A percentile compares a stretch with the other conserved stretches of the same genome.
Evolutionary conservation across 1,140 invertebrate genomes (phyloP).

Genomic region (Papilio glaucus): DNA sequence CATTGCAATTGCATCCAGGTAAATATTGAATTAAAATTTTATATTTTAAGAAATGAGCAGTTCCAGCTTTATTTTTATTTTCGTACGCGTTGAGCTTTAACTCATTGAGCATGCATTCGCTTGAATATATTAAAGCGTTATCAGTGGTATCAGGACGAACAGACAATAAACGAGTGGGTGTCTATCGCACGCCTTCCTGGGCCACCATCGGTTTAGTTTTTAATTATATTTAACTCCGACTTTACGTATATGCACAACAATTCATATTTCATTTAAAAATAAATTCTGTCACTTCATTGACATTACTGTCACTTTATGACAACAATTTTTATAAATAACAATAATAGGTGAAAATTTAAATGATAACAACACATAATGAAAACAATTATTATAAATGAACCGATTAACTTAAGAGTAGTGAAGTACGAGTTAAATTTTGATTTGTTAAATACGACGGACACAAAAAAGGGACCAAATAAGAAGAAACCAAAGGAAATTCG

Average conservation of each 20-base stretch:
- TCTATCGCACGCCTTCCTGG: conserved; percentile 55
- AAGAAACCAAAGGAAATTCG: conserved; percentile 59
- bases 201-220: conserved; percentile 39
- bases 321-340: conserved; percentile 35
- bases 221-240: conserved; percentile 31
- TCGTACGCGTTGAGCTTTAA: conserved; percentile 45
- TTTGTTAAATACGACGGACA: conserved; percentile 42
- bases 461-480: conserved; percentile 44
- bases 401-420: conserved; percentile 75
- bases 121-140: conserved; percentile 77
- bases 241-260: conserved; percentile 6
- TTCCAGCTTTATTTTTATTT: too few relatives aligned
- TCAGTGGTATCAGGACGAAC: conserved; percentile 69
- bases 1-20: too few relatives aligned
- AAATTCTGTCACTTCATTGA: neutral
- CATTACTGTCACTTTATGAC: neutral
- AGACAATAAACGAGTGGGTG: conserved; percentile 69
- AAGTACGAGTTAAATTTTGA: conserved; percentile 71
- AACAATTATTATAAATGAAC: conserved; percentile 70
- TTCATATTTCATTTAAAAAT: conserved; percentile 1
- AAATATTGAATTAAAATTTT: too few relatives aligned
- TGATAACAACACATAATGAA: conserved; percentile 56
- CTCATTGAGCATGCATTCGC: conserved; percentile 68
- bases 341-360: conserved; percentile 32
- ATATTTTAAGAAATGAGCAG: too few relatives aligned